A percentile compares a stretch with the other conserved stretches of the same genome.
Evolutionary conservation across 2,888 invertebrate genomes (phyloP).

Genomic region (Iphiclides podalirius): DNA sequence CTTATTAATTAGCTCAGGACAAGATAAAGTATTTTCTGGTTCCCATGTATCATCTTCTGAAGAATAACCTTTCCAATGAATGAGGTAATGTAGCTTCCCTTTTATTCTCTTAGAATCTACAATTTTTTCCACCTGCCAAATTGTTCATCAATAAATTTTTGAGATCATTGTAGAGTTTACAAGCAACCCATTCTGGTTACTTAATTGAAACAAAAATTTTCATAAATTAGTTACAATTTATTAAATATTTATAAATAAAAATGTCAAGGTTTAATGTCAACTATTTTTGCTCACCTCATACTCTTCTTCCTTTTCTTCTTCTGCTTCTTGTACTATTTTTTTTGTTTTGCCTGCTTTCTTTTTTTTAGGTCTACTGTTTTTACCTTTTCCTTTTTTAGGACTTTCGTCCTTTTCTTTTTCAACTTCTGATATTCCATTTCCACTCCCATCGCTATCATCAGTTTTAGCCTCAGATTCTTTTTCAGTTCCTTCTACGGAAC

Average conservation of each 20-base stretch:
- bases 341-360: constrained; percentile 50
- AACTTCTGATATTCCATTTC: constrained; percentile 29
- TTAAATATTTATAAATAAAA: constrained; percentile 4
- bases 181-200: no score
- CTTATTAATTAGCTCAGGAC: constrained; percentile 82
- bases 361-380: constrained; percentile 45
- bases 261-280: no score
- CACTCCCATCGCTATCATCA: constrained; percentile 37
- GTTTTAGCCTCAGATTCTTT: constrained; percentile 34
- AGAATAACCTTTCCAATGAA: constrained; percentile 89
- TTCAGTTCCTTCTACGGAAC: constrained; percentile 25
- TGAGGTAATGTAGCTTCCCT: constrained; percentile 84
- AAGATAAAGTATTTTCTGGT: constrained; percentile 84
- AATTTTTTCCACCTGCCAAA: constrained; percentile 83
- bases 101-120: constrained; percentile 84
- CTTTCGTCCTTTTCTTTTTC: constrained; percentile 22
- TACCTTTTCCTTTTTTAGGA: constrained; percentile 19
- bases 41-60: constrained; percentile 88
- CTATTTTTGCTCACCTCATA: constrained; percentile 80
- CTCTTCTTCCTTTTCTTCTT: constrained; percentile 60
- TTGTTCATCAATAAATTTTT: no score
- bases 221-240: no score
- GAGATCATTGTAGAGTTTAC: no score
- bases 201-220: no score
- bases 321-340: constrained; percentile 29